Evolutionary conservation across 2,888 invertebrate species (phyloP), one percentile per base, ranked within the genome.

Genomic region (Metallyticus violacea): DNA sequence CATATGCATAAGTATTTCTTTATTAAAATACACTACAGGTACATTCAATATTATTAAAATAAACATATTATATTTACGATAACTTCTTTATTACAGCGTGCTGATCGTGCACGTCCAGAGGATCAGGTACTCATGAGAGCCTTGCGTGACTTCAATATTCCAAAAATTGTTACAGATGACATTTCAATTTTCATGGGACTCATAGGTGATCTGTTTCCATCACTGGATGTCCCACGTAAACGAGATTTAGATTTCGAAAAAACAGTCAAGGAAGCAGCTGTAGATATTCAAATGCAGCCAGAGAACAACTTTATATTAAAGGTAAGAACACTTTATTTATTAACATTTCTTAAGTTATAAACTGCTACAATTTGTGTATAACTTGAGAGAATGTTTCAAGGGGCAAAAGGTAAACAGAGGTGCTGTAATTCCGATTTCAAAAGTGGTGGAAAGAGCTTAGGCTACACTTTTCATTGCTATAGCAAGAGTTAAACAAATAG

Each of bases 51-150:
- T n/a, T n/a, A n/a, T n/a, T n/a, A n/a, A n/a, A n/a, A n/a, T n/a
- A n/a, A n/a, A n/a, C n/a, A n/a, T n/a, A 15, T 6, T 15, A 30
- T 30, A 4, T 15, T 62, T 62, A 3, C 22, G 9, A 86, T 0
- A 28, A 40, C n/a, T 76, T 79, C 79, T 62, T 62, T 3, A 62
- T 87, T 90, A 6, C 77, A 98, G 94, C 93, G 97, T 89, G 94
- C 95, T 85, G 97, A 97, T 90, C 93, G 95, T 84, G 92, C 92
- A 29, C 93, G 96, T 76, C 96, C 98, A 0, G 98, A 98, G 92
- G 98, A 98, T 92, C 97, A 98, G 93, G 98, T 98, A 76, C 92
- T 98, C 82, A 98, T 98, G 98, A 93, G 98, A 91, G 98, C 98
- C 0, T 91, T 98, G 89, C 93, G 98, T 91, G 98, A 98, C 93